Base-by-base conservation (phyloP, 1,140 invertebrate species). In the Listronotus bonariensis region DNA sequence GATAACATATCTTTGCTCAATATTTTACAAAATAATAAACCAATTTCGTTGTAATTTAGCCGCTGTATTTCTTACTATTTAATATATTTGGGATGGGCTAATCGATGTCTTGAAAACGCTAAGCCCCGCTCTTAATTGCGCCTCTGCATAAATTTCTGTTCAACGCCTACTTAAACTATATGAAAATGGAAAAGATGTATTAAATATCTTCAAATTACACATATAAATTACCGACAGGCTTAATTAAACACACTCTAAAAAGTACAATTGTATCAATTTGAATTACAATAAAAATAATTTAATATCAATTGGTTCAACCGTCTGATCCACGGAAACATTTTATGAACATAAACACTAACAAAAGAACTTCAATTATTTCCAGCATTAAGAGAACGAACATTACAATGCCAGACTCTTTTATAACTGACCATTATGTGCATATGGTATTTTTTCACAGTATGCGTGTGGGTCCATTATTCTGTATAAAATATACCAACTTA, bases 361-460 rank as follows among this genome's bases (percentile, higher is more conserved):
- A 69, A 69, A 56, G 65, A 61, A 32, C 58, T 42, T 61, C 65
- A 67, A 70, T 70, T 70, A 70, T 68, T 65, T 68, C 68, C 68
- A 67, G 55, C 59, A 67, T 61, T 56, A 61, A 58, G 52, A 67
- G 61, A 59, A 67, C 57, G 43, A 36, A 36, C 34, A 36, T 8
- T 36, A 36, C 34, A 36, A 36, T 36, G 34, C 34, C 58, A 26
- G 61, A 54, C 53, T 60, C 41, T 65, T 65, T 63, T 61, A 49
- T 49, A 66, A 69, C 63, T 71, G 69, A 69, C 69, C 69, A 71
- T 71, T 69, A 71, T 69, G 63, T 46, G 57, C 69, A 71, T 69
- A 71, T 71, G 69, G 65, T 69, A 64, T 64, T 69, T 71, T 71
- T 52, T 45, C 15, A 40, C 41, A 32, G 58, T 65, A 34, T 51